A percentile compares a stretch with the other conserved stretches of the same genome.
phyloP scores from a whole-genome alignment of 2,113 vertebrate genomes.

The Xiphophorus hellerii region DNA sequence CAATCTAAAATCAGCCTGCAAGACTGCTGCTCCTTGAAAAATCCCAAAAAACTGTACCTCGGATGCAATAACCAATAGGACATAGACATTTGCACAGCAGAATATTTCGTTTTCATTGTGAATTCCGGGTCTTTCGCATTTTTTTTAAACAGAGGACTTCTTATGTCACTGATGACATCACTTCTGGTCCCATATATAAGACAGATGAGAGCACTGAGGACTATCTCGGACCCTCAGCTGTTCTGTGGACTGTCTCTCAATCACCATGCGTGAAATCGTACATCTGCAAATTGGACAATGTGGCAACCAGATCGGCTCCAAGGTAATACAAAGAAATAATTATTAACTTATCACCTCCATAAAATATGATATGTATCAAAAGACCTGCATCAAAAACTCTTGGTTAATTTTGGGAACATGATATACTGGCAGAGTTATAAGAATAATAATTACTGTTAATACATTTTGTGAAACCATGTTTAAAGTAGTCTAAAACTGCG shows the following conservation, averaged over 20 bases:
- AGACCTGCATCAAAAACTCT: not conserved
- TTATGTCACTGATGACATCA: constrained; percentile 72
- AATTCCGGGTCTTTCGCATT: not conserved
- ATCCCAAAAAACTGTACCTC: not conserved
- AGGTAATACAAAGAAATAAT: constrained; percentile 80
- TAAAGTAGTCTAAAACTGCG: not conserved
- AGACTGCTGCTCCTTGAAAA: not conserved
- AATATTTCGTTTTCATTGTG: not conserved
- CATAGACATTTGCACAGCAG: not conserved
- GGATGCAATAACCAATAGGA: not conserved
- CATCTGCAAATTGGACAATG: constrained; percentile 98
- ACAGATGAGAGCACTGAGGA: not conserved
- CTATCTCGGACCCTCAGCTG: constrained; percentile 55
- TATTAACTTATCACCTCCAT: not conserved
- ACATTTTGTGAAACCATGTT: not conserved
- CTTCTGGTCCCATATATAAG: constrained; percentile 60
- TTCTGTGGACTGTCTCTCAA: constrained; percentile 42
- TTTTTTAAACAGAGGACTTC: constrained; percentile 28
- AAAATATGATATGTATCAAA: not conserved
- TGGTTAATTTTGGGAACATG: not conserved
- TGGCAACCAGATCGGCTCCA: constrained; percentile 96
- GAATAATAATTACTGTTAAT: not conserved
- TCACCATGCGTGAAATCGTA: constrained; percentile 95
- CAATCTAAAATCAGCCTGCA: not conserved
- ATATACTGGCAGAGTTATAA: not conserved